Conservation (phyloP, 2,888 invertebrate species). For the Anoplius nigerrimus region DNA sequence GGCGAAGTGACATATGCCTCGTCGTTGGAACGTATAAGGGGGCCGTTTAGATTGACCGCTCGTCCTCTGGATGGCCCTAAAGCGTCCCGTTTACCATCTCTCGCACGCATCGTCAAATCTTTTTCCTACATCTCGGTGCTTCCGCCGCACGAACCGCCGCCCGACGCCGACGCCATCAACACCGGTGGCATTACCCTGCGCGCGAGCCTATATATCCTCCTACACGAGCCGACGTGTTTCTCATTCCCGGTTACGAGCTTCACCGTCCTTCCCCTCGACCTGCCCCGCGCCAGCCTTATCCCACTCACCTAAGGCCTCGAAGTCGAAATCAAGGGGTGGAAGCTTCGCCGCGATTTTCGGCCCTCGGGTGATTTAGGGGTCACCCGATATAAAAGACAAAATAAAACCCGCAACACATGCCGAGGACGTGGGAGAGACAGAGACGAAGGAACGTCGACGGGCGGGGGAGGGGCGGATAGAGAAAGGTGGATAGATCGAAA, state of each 20-base stretch:
- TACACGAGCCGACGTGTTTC: conserved; percentile 26
- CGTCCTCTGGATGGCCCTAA: conserved; percentile 71
- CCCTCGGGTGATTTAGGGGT: conserved; percentile 1
- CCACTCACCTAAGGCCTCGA: no score
- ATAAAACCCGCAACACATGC: conserved; percentile 9
- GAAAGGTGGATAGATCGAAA: conserved; percentile 32
- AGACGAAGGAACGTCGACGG: conserved; percentile 13
- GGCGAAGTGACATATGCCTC: conserved; percentile 5
- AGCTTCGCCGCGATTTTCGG: conserved; percentile 2
- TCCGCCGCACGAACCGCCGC: conserved; percentile 26
- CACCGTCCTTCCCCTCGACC: neutral
- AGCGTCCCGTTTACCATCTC: conserved; percentile 71
- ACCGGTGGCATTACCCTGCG: no score
- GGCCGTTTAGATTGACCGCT: conserved; percentile 73
- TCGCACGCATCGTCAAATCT: conserved; percentile 62
- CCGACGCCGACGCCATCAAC: conserved; percentile 22
- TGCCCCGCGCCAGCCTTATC: no score
- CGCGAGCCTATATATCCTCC: conserved; percentile 32
- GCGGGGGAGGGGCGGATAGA: conserved; percentile 16
- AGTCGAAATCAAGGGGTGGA: neutral
- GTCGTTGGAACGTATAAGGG: conserved; percentile 64
- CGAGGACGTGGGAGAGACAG: neutral
- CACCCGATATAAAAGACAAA: conserved; percentile 20
- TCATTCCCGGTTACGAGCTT: neutral
- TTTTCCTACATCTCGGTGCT: conserved; percentile 62